A percentile compares a stretch with the other conserved stretches of the same genome.
These are phyloP conservation scores for Galagoides demidoff DNA, from an alignment of 2,797 vertebrate genomes.

Conservation along the genomic window DNA sequence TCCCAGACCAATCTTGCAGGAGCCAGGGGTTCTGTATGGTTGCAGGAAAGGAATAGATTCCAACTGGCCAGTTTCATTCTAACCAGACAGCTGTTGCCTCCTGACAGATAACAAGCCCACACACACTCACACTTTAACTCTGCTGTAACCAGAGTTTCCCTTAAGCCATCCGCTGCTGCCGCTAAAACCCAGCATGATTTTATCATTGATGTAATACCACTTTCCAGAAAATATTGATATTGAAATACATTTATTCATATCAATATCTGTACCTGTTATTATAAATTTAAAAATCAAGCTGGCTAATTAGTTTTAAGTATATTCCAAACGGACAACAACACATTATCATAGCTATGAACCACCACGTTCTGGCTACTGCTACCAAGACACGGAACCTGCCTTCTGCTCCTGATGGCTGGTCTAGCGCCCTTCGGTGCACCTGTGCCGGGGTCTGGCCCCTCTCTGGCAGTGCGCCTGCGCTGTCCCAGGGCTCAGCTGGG, in stretches of 20 bases:
- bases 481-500: not conserved
- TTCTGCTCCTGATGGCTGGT: no score
- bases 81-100: not conserved
- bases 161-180: not conserved
- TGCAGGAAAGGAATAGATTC: not conserved
- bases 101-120: not conserved
- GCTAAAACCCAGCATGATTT: not conserved
- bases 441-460: fast-evolving
- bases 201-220: not conserved
- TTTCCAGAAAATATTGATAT: not conserved
- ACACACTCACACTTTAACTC: not conserved
- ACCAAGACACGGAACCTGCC: not conserved
- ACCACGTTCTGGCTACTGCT: not conserved
- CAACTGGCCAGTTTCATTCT: not conserved
- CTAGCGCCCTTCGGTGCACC: not conserved
- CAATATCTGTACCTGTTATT: not conserved
- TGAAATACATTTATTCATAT: not conserved
- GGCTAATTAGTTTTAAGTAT: not conserved
- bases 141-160: not conserved
- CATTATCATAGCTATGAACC: not conserved
- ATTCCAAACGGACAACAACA: not conserved
- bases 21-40: not conserved
- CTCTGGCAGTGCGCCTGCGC: no score
- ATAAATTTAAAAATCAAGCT: not conserved
- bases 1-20: not conserved